These are phyloP conservation scores for Calephelis nemesis DNA, from an alignment of 1,140 invertebrate genomes.

Conservation along the genomic window DNA sequence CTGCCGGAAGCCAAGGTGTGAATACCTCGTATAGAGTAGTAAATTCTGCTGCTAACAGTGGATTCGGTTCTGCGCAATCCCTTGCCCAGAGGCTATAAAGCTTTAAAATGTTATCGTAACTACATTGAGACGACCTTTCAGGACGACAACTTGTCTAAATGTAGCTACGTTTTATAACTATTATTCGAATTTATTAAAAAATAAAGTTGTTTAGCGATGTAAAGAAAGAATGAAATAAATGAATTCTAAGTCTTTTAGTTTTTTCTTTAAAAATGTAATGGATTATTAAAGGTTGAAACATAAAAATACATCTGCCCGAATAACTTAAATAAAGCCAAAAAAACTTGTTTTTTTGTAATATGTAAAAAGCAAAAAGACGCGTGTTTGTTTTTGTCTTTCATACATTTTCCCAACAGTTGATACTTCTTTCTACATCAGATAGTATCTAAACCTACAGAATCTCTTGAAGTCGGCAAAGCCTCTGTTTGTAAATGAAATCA, in stretches of 20 bases:
- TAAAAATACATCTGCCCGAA: too few species aligned
- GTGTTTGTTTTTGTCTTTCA: too few species aligned
- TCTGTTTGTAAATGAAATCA: too few species aligned
- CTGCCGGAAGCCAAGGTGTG: constrained; percentile 46
- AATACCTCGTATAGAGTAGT: constrained; percentile 49
- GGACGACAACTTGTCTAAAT: neutral
- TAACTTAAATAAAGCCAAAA: too few species aligned
- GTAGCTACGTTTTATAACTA: neutral
- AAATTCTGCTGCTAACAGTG: constrained; percentile 57
- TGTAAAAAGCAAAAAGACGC: too few species aligned
- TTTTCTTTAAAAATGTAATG: neutral
- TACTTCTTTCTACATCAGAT: too few species aligned
- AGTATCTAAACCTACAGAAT: too few species aligned
- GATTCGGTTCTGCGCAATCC: constrained; percentile 51
- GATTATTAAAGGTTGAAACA: too few species aligned
- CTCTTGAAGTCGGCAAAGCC: too few species aligned
- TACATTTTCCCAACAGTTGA: too few species aligned
- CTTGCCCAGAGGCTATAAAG: constrained; percentile 46
- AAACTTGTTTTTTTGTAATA: too few species aligned
- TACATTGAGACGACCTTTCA: neutral
- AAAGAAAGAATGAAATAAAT: neutral
- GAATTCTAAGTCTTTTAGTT: constrained; percentile 4
- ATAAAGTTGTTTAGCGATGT: too few species aligned
- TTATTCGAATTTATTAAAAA: constrained; percentile 8
- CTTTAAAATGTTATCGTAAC: neutral